Evolutionary conservation across 2,888 invertebrate species (phyloP).

Genomic region (Timandra comae): DNA sequence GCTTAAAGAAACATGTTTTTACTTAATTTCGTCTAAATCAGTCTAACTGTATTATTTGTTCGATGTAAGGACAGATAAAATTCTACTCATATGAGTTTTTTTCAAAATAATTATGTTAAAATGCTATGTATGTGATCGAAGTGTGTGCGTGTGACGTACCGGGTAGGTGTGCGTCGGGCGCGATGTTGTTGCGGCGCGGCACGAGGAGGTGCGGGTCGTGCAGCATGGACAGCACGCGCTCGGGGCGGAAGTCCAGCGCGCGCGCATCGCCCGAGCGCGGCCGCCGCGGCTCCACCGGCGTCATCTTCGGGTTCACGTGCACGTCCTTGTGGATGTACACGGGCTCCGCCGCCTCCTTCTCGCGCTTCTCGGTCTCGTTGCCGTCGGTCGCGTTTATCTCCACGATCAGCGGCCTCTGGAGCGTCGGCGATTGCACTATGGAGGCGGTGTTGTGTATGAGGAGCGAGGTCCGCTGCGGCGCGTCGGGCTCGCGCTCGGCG

Average conservation of each 20-base stretch:
- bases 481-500: conserved; percentile 24
- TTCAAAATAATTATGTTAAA: no score
- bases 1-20: no score
- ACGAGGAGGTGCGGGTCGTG: conserved; percentile 67
- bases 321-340: conserved; percentile 74
- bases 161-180: conserved; percentile 62
- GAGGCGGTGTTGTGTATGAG: conserved; percentile 46
- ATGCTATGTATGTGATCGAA: no score
- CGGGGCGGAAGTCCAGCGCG: conserved; percentile 69
- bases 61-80: no score
- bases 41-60: no score
- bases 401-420: conserved; percentile 58
- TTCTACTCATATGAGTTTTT: no score
- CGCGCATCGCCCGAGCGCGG: conserved; percentile 65
- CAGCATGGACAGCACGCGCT: conserved; percentile 67
- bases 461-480: conserved; percentile 35
- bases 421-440: conserved; percentile 53
- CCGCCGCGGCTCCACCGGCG: conserved; percentile 58
- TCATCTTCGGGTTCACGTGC: conserved; percentile 74
- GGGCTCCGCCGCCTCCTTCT: conserved; percentile 53
- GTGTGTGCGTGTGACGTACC: no score
- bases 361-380: conserved; percentile 40
- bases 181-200: conserved; percentile 54
- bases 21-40: no score
- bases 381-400: conserved; percentile 55